phyloP scores from a whole-genome alignment of 1,140 invertebrate genomes.

The Subanguina moxae region DNA sequence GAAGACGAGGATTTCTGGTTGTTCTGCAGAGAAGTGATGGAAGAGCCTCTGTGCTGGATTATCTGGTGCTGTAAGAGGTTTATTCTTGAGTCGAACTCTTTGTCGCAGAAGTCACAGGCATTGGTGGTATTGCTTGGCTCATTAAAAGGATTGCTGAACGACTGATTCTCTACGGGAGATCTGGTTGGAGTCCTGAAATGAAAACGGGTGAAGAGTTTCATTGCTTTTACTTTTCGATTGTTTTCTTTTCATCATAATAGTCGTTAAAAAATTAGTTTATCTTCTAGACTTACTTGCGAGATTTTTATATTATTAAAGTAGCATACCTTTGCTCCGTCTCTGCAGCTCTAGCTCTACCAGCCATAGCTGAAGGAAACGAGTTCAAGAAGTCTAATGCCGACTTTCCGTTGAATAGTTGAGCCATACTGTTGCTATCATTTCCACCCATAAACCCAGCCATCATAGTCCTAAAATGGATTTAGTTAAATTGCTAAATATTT shows the following conservation, averaged over 20 bases:
- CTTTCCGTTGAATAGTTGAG: neutral
- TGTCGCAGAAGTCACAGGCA: constrained; percentile 18
- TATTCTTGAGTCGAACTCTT: constrained; percentile 13
- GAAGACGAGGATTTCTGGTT: neutral
- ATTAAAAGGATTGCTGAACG: neutral
- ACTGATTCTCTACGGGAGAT: neutral
- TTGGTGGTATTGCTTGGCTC: neutral
- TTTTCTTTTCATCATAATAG: neutral
- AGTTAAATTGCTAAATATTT: too few species aligned
- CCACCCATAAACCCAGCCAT: neutral
- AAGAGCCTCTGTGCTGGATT: constrained; percentile 13
- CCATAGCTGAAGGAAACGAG: neutral
- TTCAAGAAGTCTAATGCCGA: constrained; percentile 1
- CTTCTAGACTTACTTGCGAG: too few species aligned
- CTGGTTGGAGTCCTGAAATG: constrained; percentile 7
- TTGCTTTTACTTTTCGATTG: neutral
- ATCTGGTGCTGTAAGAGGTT: constrained; percentile 26
- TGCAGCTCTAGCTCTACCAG: neutral
- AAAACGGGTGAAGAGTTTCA: neutral
- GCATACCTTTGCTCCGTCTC: constrained; percentile 8
- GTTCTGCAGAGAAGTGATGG: constrained; percentile 8
- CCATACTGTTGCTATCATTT: neutral
- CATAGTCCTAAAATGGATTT: too few species aligned
- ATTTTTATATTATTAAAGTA: too few species aligned
- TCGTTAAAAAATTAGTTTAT: neutral